These are phyloP conservation scores for Lycophotia porphyrea DNA, from an alignment of 2,888 invertebrate genomes.

Conservation along the genomic window DNA sequence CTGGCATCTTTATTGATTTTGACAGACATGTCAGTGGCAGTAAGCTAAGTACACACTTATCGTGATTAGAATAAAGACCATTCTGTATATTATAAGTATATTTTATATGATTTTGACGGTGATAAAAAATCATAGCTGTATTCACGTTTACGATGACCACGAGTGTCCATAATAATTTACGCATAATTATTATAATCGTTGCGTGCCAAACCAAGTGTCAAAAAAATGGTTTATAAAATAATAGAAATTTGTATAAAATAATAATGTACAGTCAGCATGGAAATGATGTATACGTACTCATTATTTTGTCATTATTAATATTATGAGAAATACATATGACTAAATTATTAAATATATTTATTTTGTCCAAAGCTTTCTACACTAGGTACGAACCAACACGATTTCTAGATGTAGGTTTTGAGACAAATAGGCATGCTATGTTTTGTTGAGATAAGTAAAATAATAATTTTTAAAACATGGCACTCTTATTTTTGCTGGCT, in stretches of 20 bases:
- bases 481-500: background rate
- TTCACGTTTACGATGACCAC: background rate
- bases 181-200: background rate
- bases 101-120: too few relatives aligned
- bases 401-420: background rate
- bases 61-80: too few relatives aligned
- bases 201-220: constrained; percentile 3
- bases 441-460: background rate
- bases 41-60: too few relatives aligned
- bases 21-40: too few relatives aligned
- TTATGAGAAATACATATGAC: background rate
- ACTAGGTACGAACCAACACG: background rate
- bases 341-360: background rate
- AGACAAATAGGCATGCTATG: background rate
- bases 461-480: background rate
- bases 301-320: background rate
- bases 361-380: background rate
- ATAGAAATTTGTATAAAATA: too few relatives aligned
- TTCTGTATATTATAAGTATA: too few relatives aligned
- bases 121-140: too few relatives aligned
- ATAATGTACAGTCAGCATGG: background rate
- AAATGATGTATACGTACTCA: background rate
- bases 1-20: too few relatives aligned
- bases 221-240: background rate
- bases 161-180: background rate